phyloP scores from a whole-genome alignment of 2,797 vertebrate species.

The Sebastes matsubarae region DNA sequence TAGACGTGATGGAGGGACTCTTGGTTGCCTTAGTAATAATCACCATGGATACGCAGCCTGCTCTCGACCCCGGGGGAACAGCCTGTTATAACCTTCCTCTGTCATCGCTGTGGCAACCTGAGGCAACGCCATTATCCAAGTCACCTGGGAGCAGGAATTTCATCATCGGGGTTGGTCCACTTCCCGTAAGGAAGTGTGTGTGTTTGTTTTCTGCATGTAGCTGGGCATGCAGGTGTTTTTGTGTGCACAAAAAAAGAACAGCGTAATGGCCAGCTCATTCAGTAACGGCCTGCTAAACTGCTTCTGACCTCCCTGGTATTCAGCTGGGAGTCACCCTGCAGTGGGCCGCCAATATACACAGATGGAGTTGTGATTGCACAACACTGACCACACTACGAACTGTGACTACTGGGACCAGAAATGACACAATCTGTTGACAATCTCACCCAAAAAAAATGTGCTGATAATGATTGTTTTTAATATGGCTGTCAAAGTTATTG shows the following conservation, averaged over 20 bases:
- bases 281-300: slow-evolving; percentile 6
- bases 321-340: slow-evolving; percentile 1
- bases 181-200: neutral
- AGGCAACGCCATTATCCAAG: slow-evolving; percentile 49
- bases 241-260: neutral
- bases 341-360: slow-evolving; percentile 6
- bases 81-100: slow-evolving; percentile 34
- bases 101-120: slow-evolving; percentile 53
- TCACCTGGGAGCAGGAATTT: slow-evolving; percentile 58
- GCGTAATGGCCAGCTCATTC: neutral
- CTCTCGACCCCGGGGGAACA: slow-evolving; percentile 12
- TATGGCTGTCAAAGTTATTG: too few relatives aligned
- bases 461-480: neutral
- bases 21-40: slow-evolving; percentile 42
- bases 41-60: slow-evolving; percentile 42
- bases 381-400: neutral
- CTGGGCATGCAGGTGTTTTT: neutral
- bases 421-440: neutral
- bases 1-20: slow-evolving; percentile 47
- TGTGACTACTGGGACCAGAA: slow-evolving; percentile 6
- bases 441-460: neutral
- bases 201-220: neutral
- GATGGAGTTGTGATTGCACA: slow-evolving; percentile 27
- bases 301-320: slow-evolving; percentile 19
- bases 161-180: slow-evolving; percentile 50